phyloP scores from a whole-genome alignment of 2,797 vertebrate genomes.

The Scleropages formosus region DNA sequence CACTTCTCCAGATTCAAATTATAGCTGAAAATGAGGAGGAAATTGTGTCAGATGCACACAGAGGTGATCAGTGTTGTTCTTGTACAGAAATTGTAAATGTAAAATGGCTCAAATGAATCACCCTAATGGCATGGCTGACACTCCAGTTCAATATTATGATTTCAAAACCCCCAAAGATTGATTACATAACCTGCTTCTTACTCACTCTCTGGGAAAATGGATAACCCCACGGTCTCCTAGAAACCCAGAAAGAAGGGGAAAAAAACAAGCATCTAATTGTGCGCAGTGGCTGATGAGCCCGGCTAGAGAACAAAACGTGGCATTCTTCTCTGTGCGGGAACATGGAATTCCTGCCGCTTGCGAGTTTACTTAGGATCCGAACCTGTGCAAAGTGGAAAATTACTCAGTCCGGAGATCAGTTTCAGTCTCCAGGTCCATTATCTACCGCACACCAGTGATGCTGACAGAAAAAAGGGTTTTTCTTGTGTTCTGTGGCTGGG shows the following conservation, averaged over 20 bases:
- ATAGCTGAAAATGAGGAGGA: conserved; percentile 71
- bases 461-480: not conserved
- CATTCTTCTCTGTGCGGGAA: not conserved
- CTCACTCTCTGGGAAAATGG: conserved; percentile 65
- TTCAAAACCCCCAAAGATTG: conserved; percentile 75
- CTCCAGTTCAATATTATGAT: conserved; percentile 78
- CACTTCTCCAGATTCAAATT: conserved; percentile 75
- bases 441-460: not conserved
- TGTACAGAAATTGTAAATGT: conserved; percentile 77
- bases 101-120: conserved; percentile 79
- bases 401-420: not conserved
- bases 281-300: not conserved
- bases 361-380: not conserved
- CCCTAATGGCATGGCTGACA: conserved; percentile 77
- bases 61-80: conserved; percentile 70
- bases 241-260: conserved; percentile 40
- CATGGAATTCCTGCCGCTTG: not conserved
- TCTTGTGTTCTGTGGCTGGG: not conserved
- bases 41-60: conserved; percentile 67
- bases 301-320: conserved; percentile 35
- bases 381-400: not conserved
- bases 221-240: conserved; percentile 56
- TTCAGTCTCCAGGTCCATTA: not conserved
- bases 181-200: conserved; percentile 74
- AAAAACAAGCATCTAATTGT: conserved; percentile 35